Base-by-base conservation (phyloP, 2,888 invertebrate genomes). In the Endomychus coccineus region DNA sequence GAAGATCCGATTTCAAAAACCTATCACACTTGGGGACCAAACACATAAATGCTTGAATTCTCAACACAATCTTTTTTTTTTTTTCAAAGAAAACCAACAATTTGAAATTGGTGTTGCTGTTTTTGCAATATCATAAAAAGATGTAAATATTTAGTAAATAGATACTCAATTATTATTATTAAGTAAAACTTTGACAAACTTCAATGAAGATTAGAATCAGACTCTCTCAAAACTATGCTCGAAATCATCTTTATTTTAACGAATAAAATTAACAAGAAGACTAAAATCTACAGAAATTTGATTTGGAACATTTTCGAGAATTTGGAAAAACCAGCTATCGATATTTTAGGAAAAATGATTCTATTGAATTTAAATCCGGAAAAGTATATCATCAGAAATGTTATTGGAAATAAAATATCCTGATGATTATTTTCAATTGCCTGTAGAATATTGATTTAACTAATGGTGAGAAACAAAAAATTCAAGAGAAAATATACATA, bases 111-210 rank as follows among this genome's bases (percentile, higher is more conserved):
- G n/a, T n/a, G n/a, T n/a, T n/a, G n/a, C n/a, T n/a, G n/a, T n/a
- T n/a, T n/a, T n/a, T n/a, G n/a, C n/a, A n/a, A n/a, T n/a, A n/a
- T n/a, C n/a, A n/a, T n/a, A n/a, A n/a, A n/a, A n/a, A n/a, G n/a
- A n/a, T n/a, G n/a, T n/a, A n/a, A n/a, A n/a, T n/a, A n/a, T n/a
- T n/a, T n/a, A n/a, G n/a, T n/a, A n/a, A n/a, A n/a, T n/a, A n/a
- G n/a, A n/a, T n/a, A n/a, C n/a, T n/a, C n/a, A n/a, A n/a, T n/a
- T n/a, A n/a, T n/a, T n/a, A n/a, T 56, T 84, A 1, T 49, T 84
- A 0, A 75, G 78, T 2, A 81, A 79, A 61, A 61, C 78, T 3
- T 55, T 80, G 1, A 64, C 73, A 0, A 70, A 77, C 44, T 77
- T 74, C 45, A 71, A 74, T 34, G 66, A 67, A 39, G 63, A 61